Conservation (phyloP, 2,888 invertebrate species). For the Corythucha ciliata region DNA sequence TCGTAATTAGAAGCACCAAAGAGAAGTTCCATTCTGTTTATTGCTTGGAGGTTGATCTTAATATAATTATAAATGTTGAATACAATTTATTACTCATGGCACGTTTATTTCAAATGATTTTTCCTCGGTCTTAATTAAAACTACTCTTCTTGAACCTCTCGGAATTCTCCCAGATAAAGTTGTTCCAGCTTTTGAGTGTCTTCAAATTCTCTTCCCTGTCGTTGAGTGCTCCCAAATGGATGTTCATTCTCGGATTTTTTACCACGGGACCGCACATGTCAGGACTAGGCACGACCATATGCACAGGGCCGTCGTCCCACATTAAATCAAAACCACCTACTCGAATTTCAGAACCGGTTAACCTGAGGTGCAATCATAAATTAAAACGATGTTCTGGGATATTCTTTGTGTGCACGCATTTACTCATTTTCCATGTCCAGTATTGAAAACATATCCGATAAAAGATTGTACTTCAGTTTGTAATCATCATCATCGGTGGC, state of each 20-base stretch:
- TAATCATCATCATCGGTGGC: conserved; percentile 52
- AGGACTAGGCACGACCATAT: conserved; percentile 36
- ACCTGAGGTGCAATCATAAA: conserved; percentile 36
- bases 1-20: too few species aligned
- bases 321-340: conserved; percentile 53
- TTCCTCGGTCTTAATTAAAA: too few species aligned
- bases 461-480: conserved; percentile 49
- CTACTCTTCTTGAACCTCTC: too few species aligned
- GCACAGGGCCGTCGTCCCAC: conserved; percentile 49
- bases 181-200: conserved; percentile 26
- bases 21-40: too few species aligned
- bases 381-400: not conserved
- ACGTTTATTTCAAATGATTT: too few species aligned
- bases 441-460: conserved; percentile 50
- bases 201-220: conserved; percentile 39
- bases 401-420: not conserved
- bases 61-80: too few species aligned
- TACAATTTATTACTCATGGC: too few species aligned
- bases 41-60: too few species aligned
- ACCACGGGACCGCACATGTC: conserved; percentile 28
- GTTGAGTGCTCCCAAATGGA: conserved; percentile 36
- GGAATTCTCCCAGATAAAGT: conserved; percentile 20
- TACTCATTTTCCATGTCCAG: conserved; percentile 47
- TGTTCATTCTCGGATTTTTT: conserved; percentile 29
- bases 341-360: conserved; percentile 48